Evolutionary conservation across 2,888 invertebrate genomes (phyloP), one percentile per base, ranked within the genome.

Genomic region (Melanostoma mellinum): DNA sequence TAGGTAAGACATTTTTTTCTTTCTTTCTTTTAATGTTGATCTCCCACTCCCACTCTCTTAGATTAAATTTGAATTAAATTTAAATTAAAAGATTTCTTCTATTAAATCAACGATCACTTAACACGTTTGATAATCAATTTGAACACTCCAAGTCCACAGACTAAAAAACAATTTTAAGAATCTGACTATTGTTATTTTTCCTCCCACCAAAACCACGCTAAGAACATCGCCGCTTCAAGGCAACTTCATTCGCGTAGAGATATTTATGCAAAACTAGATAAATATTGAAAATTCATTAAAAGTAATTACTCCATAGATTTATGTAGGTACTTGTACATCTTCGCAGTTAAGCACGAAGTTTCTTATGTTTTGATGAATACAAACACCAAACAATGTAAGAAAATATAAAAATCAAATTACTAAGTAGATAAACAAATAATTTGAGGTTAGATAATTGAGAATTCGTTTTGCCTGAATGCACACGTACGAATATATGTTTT

Each of bases 391-490:
- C 46, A n/a, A 20, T 10, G 53, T 44, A 30, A 50, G 1, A 32
- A 46, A n/a, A 33, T 6, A 36, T 48, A 50, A 33, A 36, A 10
- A 65, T 4, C 9, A 36, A 61, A 48, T 61, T 77, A 72, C 48
- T 82, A 82, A 68, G 53, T 69, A 82, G 69, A 69, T 63, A 78
- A 58, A 82, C 56, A 55, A 48, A 50, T 78, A 78, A 82, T 82
- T 82, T 82, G 73, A 78, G 78, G 78, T 78, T 82, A 69, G 73
- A 65, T 78, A 82, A 82, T 82, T 73, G 77, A 78, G 63, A 77
- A 82, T 68, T 42, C 48, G 82, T 74, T 53, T 61, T 63, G 69
- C 68, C 46, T 73, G 69, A 82, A 82, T 69, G 68, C 63, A 20
- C 65, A 58, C 52, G 56, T 67, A 53, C n/a, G 36, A 40, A 9